Conservation (phyloP, 2,888 invertebrate species). For the Serrognathus titanus region DNA sequence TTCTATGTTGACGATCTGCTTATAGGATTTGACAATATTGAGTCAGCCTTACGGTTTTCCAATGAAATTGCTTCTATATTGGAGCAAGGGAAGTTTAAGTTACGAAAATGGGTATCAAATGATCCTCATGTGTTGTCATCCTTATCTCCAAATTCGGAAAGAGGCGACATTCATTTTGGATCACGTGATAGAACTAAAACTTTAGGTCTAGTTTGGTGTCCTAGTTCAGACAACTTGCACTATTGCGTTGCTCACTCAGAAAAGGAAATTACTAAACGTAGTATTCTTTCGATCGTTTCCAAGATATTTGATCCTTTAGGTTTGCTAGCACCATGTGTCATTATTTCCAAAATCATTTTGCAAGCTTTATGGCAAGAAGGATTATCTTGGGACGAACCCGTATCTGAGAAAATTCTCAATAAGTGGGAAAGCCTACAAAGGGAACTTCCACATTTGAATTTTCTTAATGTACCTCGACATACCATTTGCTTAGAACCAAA, state of each 20-base stretch:
- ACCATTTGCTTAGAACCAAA: too few species aligned
- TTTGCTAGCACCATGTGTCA: neutral
- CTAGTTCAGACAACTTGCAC: neutral
- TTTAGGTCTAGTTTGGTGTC: neutral
- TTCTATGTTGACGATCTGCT: constrained; percentile 25
- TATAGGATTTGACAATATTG: constrained; percentile 6
- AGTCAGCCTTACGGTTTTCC: neutral
- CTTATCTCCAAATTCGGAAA: too few species aligned
- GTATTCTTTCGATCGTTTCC: neutral
- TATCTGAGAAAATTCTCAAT: too few species aligned
- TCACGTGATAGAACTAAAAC: neutral
- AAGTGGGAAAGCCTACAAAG: too few species aligned
- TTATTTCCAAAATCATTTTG: neutral
- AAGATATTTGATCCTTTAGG: constrained; percentile 5
- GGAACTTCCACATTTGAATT: too few species aligned
- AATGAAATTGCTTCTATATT: neutral
- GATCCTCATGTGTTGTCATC: neutral
- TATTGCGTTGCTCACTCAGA: neutral
- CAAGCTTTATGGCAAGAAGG: too few species aligned
- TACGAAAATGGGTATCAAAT: constrained; percentile 21
- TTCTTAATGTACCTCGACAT: too few species aligned
- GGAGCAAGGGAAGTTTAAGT: constrained; percentile 12
- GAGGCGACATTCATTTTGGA: too few species aligned
- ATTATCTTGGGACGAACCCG: too few species aligned
- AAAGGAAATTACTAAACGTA: neutral